These are phyloP conservation scores for Emydoidea blandingii DNA, from an alignment of 2,797 vertebrate genomes.

Conservation along the genomic window DNA sequence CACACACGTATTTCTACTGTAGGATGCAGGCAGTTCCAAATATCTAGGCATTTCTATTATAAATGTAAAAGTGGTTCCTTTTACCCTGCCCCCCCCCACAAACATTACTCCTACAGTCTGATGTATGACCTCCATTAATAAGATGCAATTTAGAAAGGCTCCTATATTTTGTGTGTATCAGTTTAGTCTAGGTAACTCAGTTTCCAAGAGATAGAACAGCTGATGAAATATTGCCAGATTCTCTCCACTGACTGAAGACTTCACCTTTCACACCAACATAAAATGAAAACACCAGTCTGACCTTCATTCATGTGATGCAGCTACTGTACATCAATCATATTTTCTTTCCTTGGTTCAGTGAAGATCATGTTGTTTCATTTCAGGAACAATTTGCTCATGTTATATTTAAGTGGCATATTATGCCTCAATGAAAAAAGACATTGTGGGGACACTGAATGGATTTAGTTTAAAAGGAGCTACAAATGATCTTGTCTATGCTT, in stretches of 20 bases:
- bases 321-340: constrained; percentile 60
- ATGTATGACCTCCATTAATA: not conserved
- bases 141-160: constrained; percentile 9
- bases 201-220: not conserved
- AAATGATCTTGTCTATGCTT: constrained; percentile 9
- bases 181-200: not conserved
- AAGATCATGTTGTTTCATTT: constrained; percentile 63
- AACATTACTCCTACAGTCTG: not conserved
- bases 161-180: not conserved
- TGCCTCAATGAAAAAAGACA: not conserved
- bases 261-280: constrained; percentile 49
- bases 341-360: constrained; percentile 53
- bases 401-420: constrained; percentile 61
- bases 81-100: not conserved
- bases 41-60: not conserved
- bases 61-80: not conserved
- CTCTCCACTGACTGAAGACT: not conserved
- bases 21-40: not conserved
- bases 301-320: constrained; percentile 52
- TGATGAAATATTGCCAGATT: constrained; percentile 16
- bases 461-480: not conserved
- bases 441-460: not conserved
- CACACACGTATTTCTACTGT: accelerated
- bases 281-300: constrained; percentile 54
- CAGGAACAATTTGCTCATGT: constrained; percentile 52